Conservation (phyloP, 2,888 invertebrate species). For the Hirtodrosophila histrioides region DNA sequence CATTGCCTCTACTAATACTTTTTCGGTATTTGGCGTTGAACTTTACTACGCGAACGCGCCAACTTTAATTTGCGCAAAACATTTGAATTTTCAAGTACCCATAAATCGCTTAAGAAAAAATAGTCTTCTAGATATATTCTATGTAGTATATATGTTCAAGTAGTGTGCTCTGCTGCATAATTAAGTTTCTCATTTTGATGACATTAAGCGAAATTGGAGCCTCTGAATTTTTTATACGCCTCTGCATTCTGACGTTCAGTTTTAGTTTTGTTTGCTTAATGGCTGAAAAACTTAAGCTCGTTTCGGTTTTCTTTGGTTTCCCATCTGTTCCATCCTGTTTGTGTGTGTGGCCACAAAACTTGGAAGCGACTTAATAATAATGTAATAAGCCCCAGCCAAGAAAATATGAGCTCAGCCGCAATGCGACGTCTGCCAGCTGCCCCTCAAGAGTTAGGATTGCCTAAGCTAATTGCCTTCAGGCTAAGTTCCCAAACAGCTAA, state of each 20-base stretch:
- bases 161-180: slow-evolving; percentile 55
- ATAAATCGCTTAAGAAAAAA: slow-evolving; percentile 45
- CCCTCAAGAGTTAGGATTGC: slow-evolving; percentile 15
- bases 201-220: slow-evolving; percentile 72
- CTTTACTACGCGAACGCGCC: slow-evolving; percentile 70
- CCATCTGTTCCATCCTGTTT: no score
- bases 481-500: slow-evolving; percentile 54
- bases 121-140: slow-evolving; percentile 10
- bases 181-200: slow-evolving; percentile 63
- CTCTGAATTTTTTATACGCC: slow-evolving; percentile 37
- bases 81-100: slow-evolving; percentile 64
- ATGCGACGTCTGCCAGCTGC: not conserved
- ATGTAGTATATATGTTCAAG: slow-evolving; percentile 7
- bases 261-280: slow-evolving; percentile 71
- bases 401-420: not conserved
- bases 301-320: slow-evolving; percentile 2
- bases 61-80: slow-evolving; percentile 71
- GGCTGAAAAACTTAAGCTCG: slow-evolving; percentile 61
- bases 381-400: slow-evolving; percentile 9
- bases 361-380: slow-evolving; percentile 16
- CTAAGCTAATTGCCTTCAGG: slow-evolving; percentile 48
- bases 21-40: slow-evolving; percentile 26
- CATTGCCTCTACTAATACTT: slow-evolving; percentile 58
- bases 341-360: slow-evolving; percentile 2
- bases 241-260: slow-evolving; percentile 28